A percentile compares a stretch with the other conserved stretches of the same genome.
phyloP scores from a whole-genome alignment of 2,888 invertebrate genomes.

The Oscheius onirici region DNA sequence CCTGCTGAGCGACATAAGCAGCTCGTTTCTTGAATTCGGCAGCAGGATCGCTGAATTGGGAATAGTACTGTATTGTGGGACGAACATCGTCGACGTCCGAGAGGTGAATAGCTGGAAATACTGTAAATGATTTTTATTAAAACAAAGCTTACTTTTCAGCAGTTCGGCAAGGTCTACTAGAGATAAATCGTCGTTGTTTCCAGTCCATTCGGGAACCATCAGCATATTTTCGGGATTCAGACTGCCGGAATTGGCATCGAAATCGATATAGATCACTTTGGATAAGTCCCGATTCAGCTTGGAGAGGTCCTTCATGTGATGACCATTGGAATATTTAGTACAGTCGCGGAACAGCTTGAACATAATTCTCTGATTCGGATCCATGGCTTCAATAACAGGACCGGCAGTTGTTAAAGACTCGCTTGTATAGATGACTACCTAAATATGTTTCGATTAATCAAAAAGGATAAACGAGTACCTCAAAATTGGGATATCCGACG shows the following conservation, averaged over 20 bases:
- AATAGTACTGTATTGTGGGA: conserved; percentile 89
- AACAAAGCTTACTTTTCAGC: conserved; percentile 80
- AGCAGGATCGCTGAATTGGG: conserved; percentile 90
- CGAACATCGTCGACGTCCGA: conserved; percentile 92
- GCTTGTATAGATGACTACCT: conserved; percentile 90
- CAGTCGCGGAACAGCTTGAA: conserved; percentile 93
- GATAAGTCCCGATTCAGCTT: conserved; percentile 76
- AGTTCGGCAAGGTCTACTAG: conserved; percentile 89
- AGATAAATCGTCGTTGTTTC: conserved; percentile 88
- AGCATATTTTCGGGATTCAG: conserved; percentile 90
- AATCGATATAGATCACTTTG: conserved; percentile 93
- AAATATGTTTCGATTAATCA: neutral
- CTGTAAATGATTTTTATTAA: neutral
- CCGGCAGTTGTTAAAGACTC: conserved; percentile 94
- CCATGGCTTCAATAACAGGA: conserved; percentile 90
- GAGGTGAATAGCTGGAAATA: conserved; percentile 82
- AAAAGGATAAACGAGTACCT: conserved; percentile 75
- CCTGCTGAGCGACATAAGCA: conserved; percentile 57
- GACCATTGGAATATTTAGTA: conserved; percentile 91
- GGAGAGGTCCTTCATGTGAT: conserved; percentile 84
- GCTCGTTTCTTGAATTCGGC: conserved; percentile 82
- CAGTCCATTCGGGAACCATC: conserved; percentile 87
- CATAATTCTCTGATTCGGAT: conserved; percentile 87
- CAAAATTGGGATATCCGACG: conserved; percentile 86
- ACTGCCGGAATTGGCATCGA: conserved; percentile 87